A percentile compares a stretch with the other conserved stretches of the same genome.
These are phyloP conservation scores for Saccostrea echinata DNA, from an alignment of 1,140 invertebrate genomes.

Conservation along the genomic window DNA sequence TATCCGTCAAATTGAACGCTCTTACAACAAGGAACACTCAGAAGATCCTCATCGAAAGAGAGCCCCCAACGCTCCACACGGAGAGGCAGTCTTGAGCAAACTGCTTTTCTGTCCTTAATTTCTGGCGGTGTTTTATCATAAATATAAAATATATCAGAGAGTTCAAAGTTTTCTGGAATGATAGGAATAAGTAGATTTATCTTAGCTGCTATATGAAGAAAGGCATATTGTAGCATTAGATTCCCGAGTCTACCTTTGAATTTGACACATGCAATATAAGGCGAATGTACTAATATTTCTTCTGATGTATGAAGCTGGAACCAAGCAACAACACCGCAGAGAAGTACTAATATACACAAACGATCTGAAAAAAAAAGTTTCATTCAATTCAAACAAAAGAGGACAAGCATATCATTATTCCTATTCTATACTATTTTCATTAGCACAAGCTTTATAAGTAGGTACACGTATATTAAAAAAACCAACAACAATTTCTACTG, in stretches of 20 bases:
- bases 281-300: not conserved
- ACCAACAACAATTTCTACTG: too few relatives aligned
- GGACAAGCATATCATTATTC: too few relatives aligned
- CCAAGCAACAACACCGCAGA: not conserved
- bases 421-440: too few relatives aligned
- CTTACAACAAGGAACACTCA: not conserved
- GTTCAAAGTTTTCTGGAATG: not conserved
- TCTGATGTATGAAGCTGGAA: not conserved
- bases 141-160: not conserved
- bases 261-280: slow-evolving; percentile 47
- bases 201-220: slow-evolving; percentile 38
- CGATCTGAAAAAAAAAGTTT: not conserved
- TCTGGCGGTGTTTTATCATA: not conserved
- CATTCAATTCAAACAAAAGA: too few relatives aligned
- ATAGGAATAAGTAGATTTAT: not conserved
- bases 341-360: not conserved
- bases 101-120: not conserved
- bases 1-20: slow-evolving; percentile 46
- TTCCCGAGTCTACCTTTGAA: slow-evolving; percentile 44
- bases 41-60: slow-evolving; percentile 37
- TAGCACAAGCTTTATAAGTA: too few relatives aligned
- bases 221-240: slow-evolving; percentile 56
- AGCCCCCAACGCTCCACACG: not conserved
- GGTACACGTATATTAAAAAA: too few relatives aligned
- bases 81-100: not conserved